These are phyloP conservation scores for Cosmia pyralina DNA, from an alignment of 2,888 invertebrate species.

Conservation along the genomic window DNA sequence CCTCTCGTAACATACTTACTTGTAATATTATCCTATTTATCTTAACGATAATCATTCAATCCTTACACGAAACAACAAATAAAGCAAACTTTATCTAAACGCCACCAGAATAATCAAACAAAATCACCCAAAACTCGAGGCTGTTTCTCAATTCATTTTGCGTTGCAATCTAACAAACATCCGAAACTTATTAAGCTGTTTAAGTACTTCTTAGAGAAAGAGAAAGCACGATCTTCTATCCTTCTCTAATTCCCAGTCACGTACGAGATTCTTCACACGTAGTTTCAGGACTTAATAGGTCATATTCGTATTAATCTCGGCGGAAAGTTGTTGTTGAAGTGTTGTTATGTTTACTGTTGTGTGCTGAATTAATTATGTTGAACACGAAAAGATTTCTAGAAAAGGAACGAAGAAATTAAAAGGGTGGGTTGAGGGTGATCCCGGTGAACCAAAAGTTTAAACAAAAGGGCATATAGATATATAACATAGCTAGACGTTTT, in stretches of 20 bases:
- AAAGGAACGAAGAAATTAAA: neutral
- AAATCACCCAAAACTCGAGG: slow-evolving; percentile 24
- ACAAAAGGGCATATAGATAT: neutral
- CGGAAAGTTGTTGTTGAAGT: slow-evolving; percentile 58
- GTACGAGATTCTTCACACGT: slow-evolving; percentile 66
- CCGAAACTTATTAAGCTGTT: slow-evolving; percentile 67
- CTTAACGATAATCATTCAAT: slow-evolving; percentile 8
- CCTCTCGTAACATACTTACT: neutral
- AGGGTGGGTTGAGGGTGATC: neutral
- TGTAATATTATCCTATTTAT: slow-evolving; percentile 6
- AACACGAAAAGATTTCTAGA: slow-evolving; percentile 15
- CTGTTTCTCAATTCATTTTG: slow-evolving; percentile 64
- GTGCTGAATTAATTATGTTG: slow-evolving; percentile 54
- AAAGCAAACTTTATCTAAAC: slow-evolving; percentile 38
- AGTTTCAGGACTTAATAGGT: slow-evolving; percentile 66
- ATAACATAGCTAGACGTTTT: no score
- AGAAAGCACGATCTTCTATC: slow-evolving; percentile 26
- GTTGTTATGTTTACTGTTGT: slow-evolving; percentile 32
- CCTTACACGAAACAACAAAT: slow-evolving; percentile 28
- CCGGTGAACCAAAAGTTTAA: neutral
- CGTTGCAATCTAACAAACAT: slow-evolving; percentile 68
- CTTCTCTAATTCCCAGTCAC: slow-evolving; percentile 50
- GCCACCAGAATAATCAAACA: slow-evolving; percentile 52
- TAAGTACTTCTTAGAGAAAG: slow-evolving; percentile 59
- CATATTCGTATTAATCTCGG: slow-evolving; percentile 64